Evolutionary conservation across 2,888 invertebrate species (phyloP), one percentile per base, ranked within the genome.

Genomic region (Adela reaumurella): DNA sequence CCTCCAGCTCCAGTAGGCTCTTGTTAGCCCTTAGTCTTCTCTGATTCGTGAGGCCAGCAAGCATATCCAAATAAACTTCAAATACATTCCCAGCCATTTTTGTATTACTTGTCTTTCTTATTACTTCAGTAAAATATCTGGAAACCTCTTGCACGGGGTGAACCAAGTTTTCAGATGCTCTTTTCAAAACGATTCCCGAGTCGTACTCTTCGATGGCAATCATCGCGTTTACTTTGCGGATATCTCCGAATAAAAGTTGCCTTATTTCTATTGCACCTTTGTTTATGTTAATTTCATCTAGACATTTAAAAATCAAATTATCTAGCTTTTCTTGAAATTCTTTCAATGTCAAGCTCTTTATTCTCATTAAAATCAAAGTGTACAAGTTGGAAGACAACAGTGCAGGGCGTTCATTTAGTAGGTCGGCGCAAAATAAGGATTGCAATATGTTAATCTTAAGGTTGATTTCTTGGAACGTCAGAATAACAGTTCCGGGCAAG

Each of bases 351-450:
- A 58, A 67, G 63, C 66, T 73, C 52, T 61, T 66, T 3, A 62
- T 51, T 58, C 70, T 66, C 49, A 83, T 62, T 47, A 64, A 55
- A 57, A 78, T 83, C 28, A 83, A 58, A 18, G 79, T 55, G 54
- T 65, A 63, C 28, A 82, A 53, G 55, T 79, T 71, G 45, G 73
- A 65, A 45, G 56, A 59, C 49, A 83, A 53, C 43, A 74, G 56
- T 45, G 60, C 51, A 42, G 62, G 51, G 11, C 79, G 70, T 55
- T 76, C 65, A 17, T 68, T 59, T 47, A 68, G 50, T 55, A 68
- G 67, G 8, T 59, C 54, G 16, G 60, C 59, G 55, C 59, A 63
- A 17, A 68, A 57, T 61, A 67, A 69, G 2, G 68, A 64, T 65
- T 78, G 65, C 19, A 79, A 53, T 24, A 71, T 55, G 51, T 68